Conservation (phyloP, 2,797 vertebrate genomes). For the Gymnodraco acuticeps region DNA sequence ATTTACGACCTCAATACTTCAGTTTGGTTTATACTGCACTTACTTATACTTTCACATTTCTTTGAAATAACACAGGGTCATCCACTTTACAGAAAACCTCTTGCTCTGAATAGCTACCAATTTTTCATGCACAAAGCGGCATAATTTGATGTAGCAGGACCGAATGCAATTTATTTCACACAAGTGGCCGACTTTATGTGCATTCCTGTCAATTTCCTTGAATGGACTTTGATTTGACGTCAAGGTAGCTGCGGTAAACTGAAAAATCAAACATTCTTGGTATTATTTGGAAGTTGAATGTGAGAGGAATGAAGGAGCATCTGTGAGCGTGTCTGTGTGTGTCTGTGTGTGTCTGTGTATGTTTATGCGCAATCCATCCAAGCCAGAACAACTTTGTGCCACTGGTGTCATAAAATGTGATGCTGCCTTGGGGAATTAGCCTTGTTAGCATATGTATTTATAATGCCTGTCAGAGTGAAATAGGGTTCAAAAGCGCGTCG, state of each 20-base stretch:
- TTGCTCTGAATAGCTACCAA: conserved; percentile 36
- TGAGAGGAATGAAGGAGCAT: conserved; percentile 12
- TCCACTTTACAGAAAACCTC: conserved; percentile 27
- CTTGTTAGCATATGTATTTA: conserved; percentile 77
- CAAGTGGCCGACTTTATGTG: conserved; percentile 34
- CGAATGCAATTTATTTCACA: conserved; percentile 41
- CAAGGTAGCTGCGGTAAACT: not conserved
- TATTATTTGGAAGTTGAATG: conserved; percentile 38
- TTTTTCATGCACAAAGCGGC: conserved; percentile 31
- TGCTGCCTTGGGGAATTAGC: conserved; percentile 73
- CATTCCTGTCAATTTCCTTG: conserved; percentile 27
- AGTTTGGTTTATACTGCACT: conserved; percentile 3
- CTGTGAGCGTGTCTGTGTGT: conserved; percentile 33
- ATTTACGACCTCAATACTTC: not conserved
- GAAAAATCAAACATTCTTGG: conserved; percentile 26
- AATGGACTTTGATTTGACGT: conserved; percentile 47
- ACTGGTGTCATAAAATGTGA: conserved; percentile 73
- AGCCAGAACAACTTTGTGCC: conserved; percentile 60
- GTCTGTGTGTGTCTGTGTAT: not conserved
- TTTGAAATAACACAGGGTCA: conserved; percentile 10
- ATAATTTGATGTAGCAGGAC: conserved; percentile 37
- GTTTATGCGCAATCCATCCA: conserved; percentile 26
- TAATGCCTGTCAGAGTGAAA: conserved; percentile 74
- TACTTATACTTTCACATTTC: conserved; percentile 25
- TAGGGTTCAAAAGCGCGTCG: conserved; percentile 60